Evolutionary conservation across 1,140 invertebrate species (phyloP), one percentile per base, ranked within the genome.

Genomic region (Amyelois transitella): DNA sequence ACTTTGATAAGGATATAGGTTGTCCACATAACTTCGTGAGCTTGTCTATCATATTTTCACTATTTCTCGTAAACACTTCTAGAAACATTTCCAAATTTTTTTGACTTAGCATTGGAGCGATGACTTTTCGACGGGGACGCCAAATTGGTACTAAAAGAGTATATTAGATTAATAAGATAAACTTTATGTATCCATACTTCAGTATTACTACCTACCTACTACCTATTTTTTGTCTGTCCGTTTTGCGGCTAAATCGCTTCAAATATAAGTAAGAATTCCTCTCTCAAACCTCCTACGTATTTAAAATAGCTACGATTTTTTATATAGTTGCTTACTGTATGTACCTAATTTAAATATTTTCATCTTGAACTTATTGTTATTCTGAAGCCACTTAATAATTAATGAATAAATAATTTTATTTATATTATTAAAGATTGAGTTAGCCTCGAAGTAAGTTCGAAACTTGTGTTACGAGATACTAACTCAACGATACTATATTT

Each of bases 71-170:
- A 24, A 67, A 64, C 17, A 62, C 51, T 5, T 43, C 12, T n/a
- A 60, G 21, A 22, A 62, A 70, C 5, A 21, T 3, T 6, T 52
- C 43, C 17, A 70, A 43, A 22, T 60, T 56, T 17, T 50, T 62
- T 6, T 47, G 19, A 5, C 51, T 45, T 19, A 70, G 64, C 1
- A 44, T 60, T 0, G 61, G 64, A 10, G 53, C 52, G 0, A 70
- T 24, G 3, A 64, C 22, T 32, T 66, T 70, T 6, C 68, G 64
- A 10, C 68, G 61, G 0, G 60, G 62, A 0, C 62, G 57, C 68
- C 68, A 70, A 10, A 66, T 64, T 20, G 47, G 6, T 3, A 64
- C 66, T 68, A 14, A 4, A 44, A 48, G 8, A n/a, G n/a, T n/a
- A n/a, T n/a, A n/a, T n/a, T n/a, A n/a, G n/a, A n/a, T n/a, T n/a